phyloP scores from a whole-genome alignment of 2,797 vertebrate species.

The Helarctos malayanus region DNA sequence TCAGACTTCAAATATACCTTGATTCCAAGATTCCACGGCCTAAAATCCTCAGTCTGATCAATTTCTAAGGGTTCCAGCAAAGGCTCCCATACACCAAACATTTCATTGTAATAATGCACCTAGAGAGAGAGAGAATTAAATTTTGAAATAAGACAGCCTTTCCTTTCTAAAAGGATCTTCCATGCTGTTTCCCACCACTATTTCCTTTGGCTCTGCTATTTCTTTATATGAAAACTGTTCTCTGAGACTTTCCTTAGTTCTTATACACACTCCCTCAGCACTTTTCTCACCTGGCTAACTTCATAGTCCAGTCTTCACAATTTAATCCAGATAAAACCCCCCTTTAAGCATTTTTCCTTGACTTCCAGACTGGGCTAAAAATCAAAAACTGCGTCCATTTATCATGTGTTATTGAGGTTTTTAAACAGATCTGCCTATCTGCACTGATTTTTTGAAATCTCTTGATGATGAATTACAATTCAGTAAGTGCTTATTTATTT shows the following conservation, averaged over 20 bases:
- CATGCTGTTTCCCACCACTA: not conserved
- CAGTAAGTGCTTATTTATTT: not conserved
- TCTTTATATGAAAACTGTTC: not conserved
- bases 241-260: not conserved
- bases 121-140: slow-evolving; percentile 85
- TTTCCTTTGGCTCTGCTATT: not conserved
- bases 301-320: not conserved
- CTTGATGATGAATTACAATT: not conserved
- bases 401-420: not conserved
- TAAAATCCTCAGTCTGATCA: slow-evolving; percentile 94
- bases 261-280: not conserved
- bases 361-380: not conserved
- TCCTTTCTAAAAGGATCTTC: slow-evolving; percentile 45
- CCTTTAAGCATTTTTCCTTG: slow-evolving; percentile 27
- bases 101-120: slow-evolving; percentile 98
- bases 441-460: slow-evolving; percentile 29
- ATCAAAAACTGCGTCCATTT: slow-evolving; percentile 14
- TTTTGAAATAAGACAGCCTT: slow-evolving; percentile 48
- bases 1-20: slow-evolving; percentile 87
- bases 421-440: not conserved
- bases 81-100: slow-evolving; percentile 98
- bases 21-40: slow-evolving; percentile 95
- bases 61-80: slow-evolving; percentile 98
- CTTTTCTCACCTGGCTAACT: not conserved
- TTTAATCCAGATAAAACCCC: not conserved